Evolutionary conservation across 2,888 invertebrate species (phyloP), one percentile per base, ranked within the genome.

Genomic region (Exocentrus adspersus): DNA sequence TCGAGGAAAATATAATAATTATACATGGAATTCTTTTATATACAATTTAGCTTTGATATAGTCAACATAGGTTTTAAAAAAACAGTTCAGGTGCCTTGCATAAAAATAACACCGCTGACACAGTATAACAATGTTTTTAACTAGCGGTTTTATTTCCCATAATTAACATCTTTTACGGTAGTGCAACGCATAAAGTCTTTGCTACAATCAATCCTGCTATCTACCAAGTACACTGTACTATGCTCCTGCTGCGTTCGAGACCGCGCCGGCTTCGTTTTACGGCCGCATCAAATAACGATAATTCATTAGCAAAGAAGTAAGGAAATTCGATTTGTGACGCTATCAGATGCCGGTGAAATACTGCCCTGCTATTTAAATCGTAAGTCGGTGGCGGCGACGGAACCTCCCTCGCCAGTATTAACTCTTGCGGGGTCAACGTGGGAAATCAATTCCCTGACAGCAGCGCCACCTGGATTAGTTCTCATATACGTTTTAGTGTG

Each of bases 191-290:
- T 24, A 5, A 24, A 24, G 24, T 3, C 3, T 24, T 3, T 24
- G 24, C 24, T 5, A 24, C 4, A 7, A 24, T 24, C 3, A 3
- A 24, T 24, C 7, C 76, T 77, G 78, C 79, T 80, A 80, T 24
- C 76, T 77, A 78, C 79, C 80, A 80, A 80, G 79, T 79, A 80
- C 77, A 78, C 77, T n/a, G n/a, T n/a, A n/a, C 79, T 78, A 79
- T 79, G 75, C 69, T 70, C 64, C 60, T 6, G n/a, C n/a, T 41
- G 9, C 10, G 43, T 24, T 60, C 66, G 58, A 51, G 58, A 62
- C 20, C 46, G 56, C 21, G 21, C 19, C 48, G 43, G 66, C 68
- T 70, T 70, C 71, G 74, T 76, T 76, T 75, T 76, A 75, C 71
- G 67, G 72, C 67, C 64, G 79, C 76, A 79, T 78, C 77, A 75